phyloP scores from a whole-genome alignment of 2,113 vertebrate genomes.

The Anhinga rufa region DNA sequence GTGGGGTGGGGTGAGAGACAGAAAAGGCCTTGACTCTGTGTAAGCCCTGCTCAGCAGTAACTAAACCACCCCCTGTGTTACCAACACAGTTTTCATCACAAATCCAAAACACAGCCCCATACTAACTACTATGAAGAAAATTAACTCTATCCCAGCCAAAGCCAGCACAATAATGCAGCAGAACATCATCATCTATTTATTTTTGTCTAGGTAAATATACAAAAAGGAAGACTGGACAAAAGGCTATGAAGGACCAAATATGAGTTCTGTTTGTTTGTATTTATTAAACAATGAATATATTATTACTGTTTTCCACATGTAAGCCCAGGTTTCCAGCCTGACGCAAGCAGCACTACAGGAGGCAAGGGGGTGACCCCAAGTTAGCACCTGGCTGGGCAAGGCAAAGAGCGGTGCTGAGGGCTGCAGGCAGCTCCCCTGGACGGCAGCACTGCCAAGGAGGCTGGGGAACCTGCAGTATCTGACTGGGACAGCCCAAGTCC shows the following conservation, averaged over 20 bases:
- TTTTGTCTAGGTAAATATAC: not conserved
- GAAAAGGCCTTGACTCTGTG: not conserved
- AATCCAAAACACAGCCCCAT: not conserved
- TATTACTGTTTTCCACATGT: not conserved
- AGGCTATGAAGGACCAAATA: not conserved
- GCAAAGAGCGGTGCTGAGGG: not conserved
- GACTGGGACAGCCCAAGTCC: not conserved
- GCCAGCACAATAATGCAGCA: not conserved
- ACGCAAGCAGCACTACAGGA: not conserved
- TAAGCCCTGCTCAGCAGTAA: not conserved
- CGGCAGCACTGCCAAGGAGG: not conserved
- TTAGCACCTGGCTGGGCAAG: not conserved
- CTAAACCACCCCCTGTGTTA: not conserved
- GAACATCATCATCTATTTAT: not conserved
- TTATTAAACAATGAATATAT: not conserved
- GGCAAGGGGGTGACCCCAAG: not conserved
- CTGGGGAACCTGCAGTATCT: not conserved
- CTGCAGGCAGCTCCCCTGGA: not conserved
- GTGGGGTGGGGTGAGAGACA: not conserved
- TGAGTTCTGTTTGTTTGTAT: not conserved
- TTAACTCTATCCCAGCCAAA: not conserved
- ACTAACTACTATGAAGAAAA: not conserved
- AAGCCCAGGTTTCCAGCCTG: not conserved
- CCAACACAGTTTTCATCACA: not conserved
- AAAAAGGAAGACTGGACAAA: not conserved